Percentiles rank a stretch among this genome's conserved stretches.
Conservation (phyloP, 2,888 invertebrate species). For the Trichopoda pennipes region DNA sequence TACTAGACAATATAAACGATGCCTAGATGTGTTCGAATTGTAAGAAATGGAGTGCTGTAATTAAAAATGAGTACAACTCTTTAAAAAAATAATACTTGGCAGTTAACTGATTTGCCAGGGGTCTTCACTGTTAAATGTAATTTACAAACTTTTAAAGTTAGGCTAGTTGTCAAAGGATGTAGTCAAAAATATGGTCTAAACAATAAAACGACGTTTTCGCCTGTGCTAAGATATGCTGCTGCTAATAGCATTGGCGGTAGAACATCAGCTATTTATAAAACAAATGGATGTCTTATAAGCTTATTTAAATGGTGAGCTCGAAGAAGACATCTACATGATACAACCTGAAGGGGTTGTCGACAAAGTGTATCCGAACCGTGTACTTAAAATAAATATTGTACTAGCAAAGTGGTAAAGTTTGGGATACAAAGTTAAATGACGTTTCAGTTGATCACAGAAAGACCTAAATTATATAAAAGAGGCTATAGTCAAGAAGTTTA, state of each 20-base stretch:
- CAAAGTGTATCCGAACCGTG: neutral
- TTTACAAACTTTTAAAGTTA: neutral
- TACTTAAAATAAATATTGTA: neutral
- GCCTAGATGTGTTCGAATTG: neutral
- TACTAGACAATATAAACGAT: neutral
- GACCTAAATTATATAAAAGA: too few species aligned
- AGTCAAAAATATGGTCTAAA: too few species aligned
- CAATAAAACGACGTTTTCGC: too few species aligned
- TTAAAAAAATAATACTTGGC: slow-evolving; percentile 65
- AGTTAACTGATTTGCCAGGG: slow-evolving; percentile 48
- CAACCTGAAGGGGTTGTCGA: neutral
- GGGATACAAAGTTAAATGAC: slow-evolving; percentile 41
- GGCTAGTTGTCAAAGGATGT: neutral
- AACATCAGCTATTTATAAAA: too few species aligned
- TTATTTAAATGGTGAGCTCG: too few species aligned
- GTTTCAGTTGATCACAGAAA: too few species aligned
- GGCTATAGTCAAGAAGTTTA: too few species aligned
- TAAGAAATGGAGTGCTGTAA: slow-evolving; percentile 57
- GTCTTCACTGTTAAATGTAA: slow-evolving; percentile 37
- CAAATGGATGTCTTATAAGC: too few species aligned
- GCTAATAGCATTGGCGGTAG: too few species aligned
- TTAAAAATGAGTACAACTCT: slow-evolving; percentile 58
- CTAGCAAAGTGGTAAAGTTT: slow-evolving; percentile 65
- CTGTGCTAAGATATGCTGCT: too few species aligned
- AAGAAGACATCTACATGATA: too few species aligned